These are phyloP conservation scores for Hypolimnas misippus DNA, from an alignment of 2,888 invertebrate genomes.

Conservation along the genomic window DNA sequence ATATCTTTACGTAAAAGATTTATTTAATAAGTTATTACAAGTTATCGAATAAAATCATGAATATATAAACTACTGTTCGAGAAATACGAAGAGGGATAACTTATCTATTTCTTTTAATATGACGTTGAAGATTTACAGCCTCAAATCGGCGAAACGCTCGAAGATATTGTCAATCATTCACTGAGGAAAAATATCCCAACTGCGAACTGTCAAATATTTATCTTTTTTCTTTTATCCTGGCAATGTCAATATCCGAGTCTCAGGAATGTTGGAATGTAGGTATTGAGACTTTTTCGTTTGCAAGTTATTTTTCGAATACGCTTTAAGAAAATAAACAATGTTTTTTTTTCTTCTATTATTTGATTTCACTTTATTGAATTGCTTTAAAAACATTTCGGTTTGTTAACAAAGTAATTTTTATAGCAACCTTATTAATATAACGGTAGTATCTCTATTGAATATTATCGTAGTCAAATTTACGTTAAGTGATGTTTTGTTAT, in stretches of 20 bases:
- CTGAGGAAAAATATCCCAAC: slow-evolving; percentile 57
- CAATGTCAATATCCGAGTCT: slow-evolving; percentile 65
- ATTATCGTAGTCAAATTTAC: no score
- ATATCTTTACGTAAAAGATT: slow-evolving; percentile 9
- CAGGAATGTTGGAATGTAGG: slow-evolving; percentile 60
- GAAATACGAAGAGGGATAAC: slow-evolving; percentile 27
- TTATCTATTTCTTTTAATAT: slow-evolving; percentile 40
- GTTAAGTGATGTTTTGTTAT: no score
- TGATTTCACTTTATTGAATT: slow-evolving; percentile 26
- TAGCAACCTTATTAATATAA: neutral
- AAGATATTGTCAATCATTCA: slow-evolving; percentile 64
- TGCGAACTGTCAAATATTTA: slow-evolving; percentile 66
- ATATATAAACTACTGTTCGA: slow-evolving; percentile 28
- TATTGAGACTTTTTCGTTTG: slow-evolving; percentile 60
- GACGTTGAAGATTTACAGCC: slow-evolving; percentile 41
- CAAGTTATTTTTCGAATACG: slow-evolving; percentile 59
- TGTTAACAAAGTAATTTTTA: slow-evolving; percentile 64
- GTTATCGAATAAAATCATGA: slow-evolving; percentile 23
- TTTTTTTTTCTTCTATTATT: slow-evolving; percentile 37
- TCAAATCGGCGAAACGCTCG: slow-evolving; percentile 50
- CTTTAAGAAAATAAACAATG: slow-evolving; percentile 59
- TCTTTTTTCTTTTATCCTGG: slow-evolving; percentile 57
- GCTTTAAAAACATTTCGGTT: slow-evolving; percentile 38
- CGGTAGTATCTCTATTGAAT: neutral
- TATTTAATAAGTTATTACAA: slow-evolving; percentile 16